A percentile compares a stretch with the other conserved stretches of the same genome.
phyloP scores from a whole-genome alignment of 2,797 vertebrate species.

The Pteronotus mesoamericanus region DNA sequence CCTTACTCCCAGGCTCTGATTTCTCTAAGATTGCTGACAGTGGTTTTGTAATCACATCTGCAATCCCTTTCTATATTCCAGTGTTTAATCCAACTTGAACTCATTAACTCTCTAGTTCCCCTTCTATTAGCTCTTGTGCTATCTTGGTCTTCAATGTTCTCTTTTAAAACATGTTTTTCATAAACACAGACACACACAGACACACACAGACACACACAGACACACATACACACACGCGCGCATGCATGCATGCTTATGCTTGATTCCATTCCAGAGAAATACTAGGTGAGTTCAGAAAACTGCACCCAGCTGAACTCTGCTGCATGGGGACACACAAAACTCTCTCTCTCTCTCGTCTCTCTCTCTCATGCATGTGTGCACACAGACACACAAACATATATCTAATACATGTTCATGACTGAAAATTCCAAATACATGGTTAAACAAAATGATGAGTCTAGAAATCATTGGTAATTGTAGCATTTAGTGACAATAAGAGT shows the following conservation, averaged over 20 bases:
- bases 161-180: conserved; percentile 18
- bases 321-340: rapidly evolving
- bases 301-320: background rate
- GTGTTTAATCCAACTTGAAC: conserved; percentile 68
- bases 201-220: no score
- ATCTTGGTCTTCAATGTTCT: background rate
- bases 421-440: background rate
- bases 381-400: background rate
- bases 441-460: background rate
- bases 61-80: conserved; percentile 58
- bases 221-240: no score
- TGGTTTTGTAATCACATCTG: conserved; percentile 72
- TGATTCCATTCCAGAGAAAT: background rate
- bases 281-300: background rate
- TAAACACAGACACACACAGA: no score
- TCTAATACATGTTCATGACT: background rate
- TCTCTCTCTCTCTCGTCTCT: background rate
- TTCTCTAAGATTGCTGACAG: conserved; percentile 62
- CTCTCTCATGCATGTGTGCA: background rate
- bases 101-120: conserved; percentile 56
- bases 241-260: background rate
- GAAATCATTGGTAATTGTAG: background rate
- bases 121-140: conserved; percentile 41
- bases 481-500: background rate
- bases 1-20: conserved; percentile 62